Base-by-base conservation (phyloP, 37 sponge, comb jelly and placozoan genomes). In the Halisarca cf. caerulea region DNA sequence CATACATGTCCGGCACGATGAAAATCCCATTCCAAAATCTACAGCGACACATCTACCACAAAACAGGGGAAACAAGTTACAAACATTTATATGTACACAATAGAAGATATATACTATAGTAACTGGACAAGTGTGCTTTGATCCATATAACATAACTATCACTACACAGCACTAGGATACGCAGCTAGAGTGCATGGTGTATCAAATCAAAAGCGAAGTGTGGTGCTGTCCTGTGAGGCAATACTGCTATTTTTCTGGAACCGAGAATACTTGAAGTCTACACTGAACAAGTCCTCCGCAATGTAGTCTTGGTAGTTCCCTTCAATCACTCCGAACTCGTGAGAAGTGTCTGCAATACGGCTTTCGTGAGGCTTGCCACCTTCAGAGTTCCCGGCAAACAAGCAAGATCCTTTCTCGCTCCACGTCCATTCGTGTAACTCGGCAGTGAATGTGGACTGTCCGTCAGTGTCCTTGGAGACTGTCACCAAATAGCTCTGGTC, bases 291-390 rank as follows among this genome's bases (percentile, higher is more conserved):
- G 14, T 36, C 28, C 25, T 55, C 68, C 2, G 66, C 82, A 8
- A 61, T 68, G 81, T 91, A 91, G 17, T 91, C 33, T 24, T 17
- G 69, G 45, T 91, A 91, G 81, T 24, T 36, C 20, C 88, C 88
- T 74, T 91, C 85, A 45, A 91, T 91, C 3, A 91, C 88, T 2
- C 88, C 64, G 66, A 70, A 85, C 59, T 25, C 18, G 0, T 37
- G 79, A 36, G 45, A 47, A 47, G 64, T 15, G 4, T 17, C 69
- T 34, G 33, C 35, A 17, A 62, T 20, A 7, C 6, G 30, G 6
- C 64, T 6, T 23, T 62, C 64, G 30, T 62, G 15, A 30, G 64
- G 64, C 64, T 20, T 15, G 6, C 64, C 64, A 15, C 64, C 64
- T 62, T 62, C 64, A 27, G 64, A 62, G 23, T 84, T 71, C 3